Conservation (phyloP, 2,113 vertebrate genomes). For the Dromaius novaehollandiae region DNA sequence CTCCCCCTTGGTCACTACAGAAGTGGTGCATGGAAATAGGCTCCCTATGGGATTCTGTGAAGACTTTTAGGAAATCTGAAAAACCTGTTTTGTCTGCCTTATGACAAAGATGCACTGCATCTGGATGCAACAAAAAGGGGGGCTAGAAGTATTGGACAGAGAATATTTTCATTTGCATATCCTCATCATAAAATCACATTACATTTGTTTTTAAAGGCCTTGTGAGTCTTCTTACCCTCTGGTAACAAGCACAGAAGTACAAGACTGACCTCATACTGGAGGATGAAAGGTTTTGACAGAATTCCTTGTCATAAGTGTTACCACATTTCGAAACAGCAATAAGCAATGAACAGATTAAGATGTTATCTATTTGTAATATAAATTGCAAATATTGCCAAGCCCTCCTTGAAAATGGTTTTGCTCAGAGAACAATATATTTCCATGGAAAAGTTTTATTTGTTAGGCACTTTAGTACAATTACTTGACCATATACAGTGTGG, state of each 20-base stretch:
- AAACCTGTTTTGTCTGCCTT: neutral
- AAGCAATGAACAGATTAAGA: neutral
- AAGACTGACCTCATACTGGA: neutral
- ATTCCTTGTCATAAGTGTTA: neutral
- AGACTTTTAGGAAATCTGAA: conserved; percentile 1
- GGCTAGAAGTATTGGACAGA: neutral
- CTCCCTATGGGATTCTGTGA: neutral
- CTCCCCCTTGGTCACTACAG: neutral
- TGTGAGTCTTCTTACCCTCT: neutral
- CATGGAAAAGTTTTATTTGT: conserved; percentile 38
- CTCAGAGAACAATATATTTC: neutral
- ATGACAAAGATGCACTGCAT: neutral
- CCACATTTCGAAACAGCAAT: neutral
- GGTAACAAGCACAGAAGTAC: neutral
- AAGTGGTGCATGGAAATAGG: neutral
- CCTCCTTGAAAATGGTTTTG: neutral
- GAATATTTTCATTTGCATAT: neutral
- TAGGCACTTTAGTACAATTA: conserved; percentile 29
- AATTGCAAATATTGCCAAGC: neutral
- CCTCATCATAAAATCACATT: neutral
- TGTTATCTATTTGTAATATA: neutral
- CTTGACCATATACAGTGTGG: neutral
- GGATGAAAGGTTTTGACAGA: neutral
- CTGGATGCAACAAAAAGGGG: neutral
- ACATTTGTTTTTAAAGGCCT: neutral